A percentile compares a stretch with the other conserved stretches of the same genome.
Evolutionary conservation across 2,797 vertebrate species (phyloP).

Genomic region (Acanthurus lineatus): DNA sequence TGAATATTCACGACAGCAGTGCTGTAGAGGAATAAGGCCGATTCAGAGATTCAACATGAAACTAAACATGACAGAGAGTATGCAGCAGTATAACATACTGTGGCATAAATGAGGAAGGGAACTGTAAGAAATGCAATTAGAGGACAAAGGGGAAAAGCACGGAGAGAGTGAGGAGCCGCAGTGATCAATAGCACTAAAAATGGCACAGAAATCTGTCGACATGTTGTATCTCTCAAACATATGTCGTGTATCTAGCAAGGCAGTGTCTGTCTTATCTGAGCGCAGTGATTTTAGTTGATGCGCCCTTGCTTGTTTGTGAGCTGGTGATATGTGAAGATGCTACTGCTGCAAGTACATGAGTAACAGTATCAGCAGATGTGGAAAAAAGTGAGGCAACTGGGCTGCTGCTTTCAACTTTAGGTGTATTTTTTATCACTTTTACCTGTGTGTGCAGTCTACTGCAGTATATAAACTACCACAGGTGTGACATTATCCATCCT

Average conservation of each 20-base stretch:
- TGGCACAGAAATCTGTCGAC: constrained; percentile 8
- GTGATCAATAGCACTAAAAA: constrained; percentile 38
- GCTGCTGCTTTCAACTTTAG: constrained; percentile 8
- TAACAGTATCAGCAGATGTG: constrained; percentile 12
- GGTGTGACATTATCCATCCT: constrained; percentile 21
- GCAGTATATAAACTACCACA: too few species aligned
- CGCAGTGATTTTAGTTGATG: constrained; percentile 5
- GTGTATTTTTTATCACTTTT: constrained; percentile 19
- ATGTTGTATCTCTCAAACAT: constrained; percentile 3
- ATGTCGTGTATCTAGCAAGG: neutral
- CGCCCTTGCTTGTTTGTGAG: constrained; percentile 11
- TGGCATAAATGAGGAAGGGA: constrained; percentile 51
- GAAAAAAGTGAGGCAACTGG: constrained; percentile 26
- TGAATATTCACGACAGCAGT: constrained; percentile 69
- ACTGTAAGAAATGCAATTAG: constrained; percentile 52
- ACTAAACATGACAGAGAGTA: constrained; percentile 36
- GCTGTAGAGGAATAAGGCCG: constrained; percentile 40
- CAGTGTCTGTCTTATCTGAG: constrained; percentile 7
- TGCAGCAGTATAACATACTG: constrained; percentile 39
- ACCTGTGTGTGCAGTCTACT: neutral
- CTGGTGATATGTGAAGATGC: constrained; percentile 14
- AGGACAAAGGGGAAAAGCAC: constrained; percentile 19
- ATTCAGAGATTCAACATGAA: constrained; percentile 46
- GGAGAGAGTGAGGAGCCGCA: constrained; percentile 21
- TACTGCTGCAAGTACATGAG: neutral